Percentiles rank a stretch among this genome's conserved stretches.
phyloP scores from a whole-genome alignment of 2,888 invertebrate genomes.

The Heliconius sara region DNA sequence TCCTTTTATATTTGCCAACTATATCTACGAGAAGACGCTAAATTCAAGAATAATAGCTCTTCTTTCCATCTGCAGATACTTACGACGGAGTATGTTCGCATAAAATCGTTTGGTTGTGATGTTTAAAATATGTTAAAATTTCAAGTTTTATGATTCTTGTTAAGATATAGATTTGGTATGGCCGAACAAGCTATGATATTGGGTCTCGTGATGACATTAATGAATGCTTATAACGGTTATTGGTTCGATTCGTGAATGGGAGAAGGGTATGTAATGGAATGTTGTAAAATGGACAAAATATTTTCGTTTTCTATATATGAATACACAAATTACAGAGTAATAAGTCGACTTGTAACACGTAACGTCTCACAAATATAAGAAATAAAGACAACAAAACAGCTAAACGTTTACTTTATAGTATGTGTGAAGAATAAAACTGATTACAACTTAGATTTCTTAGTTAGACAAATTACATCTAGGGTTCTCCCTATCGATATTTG shows the following conservation, averaged over 20 bases:
- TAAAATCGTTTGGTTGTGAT: neutral
- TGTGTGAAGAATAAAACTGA: no score
- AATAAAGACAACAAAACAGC: no score
- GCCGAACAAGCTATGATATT: neutral
- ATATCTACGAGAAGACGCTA: slow-evolving; percentile 69
- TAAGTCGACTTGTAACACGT: no score
- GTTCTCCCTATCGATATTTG: neutral
- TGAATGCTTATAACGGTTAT: neutral
- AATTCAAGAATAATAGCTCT: slow-evolving; percentile 74
- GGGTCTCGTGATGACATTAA: neutral
- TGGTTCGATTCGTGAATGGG: neutral
- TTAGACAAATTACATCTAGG: neutral
- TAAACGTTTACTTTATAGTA: neutral
- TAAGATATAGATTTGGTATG: no score
- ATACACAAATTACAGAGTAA: no score
- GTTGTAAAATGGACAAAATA: neutral
- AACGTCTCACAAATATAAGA: no score
- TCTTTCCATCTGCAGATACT: slow-evolving; percentile 28
- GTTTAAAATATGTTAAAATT: neutral
- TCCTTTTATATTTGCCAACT: slow-evolving; percentile 77
- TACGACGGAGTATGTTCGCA: slow-evolving; percentile 19
- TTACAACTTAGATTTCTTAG: no score
- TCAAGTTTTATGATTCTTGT: neutral
- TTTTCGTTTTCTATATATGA: no score
- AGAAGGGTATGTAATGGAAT: neutral